Base-by-base conservation (phyloP, 2,113 vertebrate species). In the Marmota monax region DNA sequence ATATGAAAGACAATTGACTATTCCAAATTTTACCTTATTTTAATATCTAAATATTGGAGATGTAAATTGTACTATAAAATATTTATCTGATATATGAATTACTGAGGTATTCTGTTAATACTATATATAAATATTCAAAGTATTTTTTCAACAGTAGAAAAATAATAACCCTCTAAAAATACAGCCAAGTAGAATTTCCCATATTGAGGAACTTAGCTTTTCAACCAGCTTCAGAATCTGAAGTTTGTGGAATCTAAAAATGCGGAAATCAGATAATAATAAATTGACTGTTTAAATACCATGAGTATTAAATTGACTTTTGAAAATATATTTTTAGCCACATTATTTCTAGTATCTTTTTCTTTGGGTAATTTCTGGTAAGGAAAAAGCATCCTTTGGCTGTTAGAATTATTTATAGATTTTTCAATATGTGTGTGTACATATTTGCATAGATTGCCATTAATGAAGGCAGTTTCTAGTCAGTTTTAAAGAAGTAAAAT, bases 201-300 rank as follows among this genome's bases (percentile, higher is more conserved):
- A 97, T 97, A 98, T 95, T 97, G 90, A 97, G 96, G 92, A 96
- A 95, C 65, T 88, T 96, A 88, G 51, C 69, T 95, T 96, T 98
- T 97, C 85, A 90, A 7, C 88, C 96, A 93, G 72, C 93, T 94
- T 98, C 97, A 97, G 90, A 84, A 95, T 97, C 96, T 96, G 96
- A 96, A 96, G 94, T 90, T 88, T 84, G 67, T 95, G n/a, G 87
- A 96, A 96, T 92, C 70, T 96, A 84, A 98, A 94, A 94, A 90
- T 85, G 77, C 86, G 92, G 77, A 93, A 95, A 90, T 93, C 70
- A 96, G 77, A 96, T 20, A 58, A 58, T 65, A 96, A 84, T 90
- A 96, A 96, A 96, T 53, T 84, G 78, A 94, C 92, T 86, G 42
- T 96, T 96, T 92, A 95, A 94, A 39, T 9, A 96, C 65, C 65